Conservation (phyloP, 2,113 vertebrate species). For the Urocolius indicus region DNA sequence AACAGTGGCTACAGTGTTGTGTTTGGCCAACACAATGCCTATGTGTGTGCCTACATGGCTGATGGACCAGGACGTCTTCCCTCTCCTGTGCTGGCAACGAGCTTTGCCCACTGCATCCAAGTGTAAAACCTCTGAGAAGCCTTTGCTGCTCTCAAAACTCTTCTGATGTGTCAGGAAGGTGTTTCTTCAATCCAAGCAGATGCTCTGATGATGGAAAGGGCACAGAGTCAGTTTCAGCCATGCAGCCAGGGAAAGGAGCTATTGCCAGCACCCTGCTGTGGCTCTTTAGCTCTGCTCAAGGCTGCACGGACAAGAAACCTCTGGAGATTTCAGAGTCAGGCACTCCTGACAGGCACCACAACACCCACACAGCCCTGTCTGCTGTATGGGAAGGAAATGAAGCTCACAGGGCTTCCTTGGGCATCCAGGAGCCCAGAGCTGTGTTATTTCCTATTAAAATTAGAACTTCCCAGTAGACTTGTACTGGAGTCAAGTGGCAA, state of each 20-base stretch:
- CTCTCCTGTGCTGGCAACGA: not conserved
- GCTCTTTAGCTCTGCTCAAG: not conserved
- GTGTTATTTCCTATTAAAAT: not conserved
- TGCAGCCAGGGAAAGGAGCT: not conserved
- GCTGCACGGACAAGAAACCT: not conserved
- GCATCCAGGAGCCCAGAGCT: not conserved
- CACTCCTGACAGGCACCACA: not conserved
- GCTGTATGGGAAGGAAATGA: not conserved
- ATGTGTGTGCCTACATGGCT: not conserved
- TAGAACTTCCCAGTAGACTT: not conserved
- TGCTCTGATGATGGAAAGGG: not conserved
- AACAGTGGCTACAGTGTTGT: not conserved
- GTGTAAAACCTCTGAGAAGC: not conserved
- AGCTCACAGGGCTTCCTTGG: not conserved
- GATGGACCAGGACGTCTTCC: not conserved
- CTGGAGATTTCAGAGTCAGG: not conserved
- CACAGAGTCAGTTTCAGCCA: not conserved
- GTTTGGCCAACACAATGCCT: not conserved
- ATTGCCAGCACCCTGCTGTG: not conserved
- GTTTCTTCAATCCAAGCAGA: not conserved
- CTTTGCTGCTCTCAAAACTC: not conserved
- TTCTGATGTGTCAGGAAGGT: not conserved
- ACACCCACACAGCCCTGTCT: not conserved
- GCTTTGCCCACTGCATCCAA: not conserved
- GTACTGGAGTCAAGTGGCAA: not conserved